Evolutionary conservation across 2,113 vertebrate genomes (phyloP), one percentile per base, ranked within the genome.

Genomic region (Synchiropus splendidus): DNA sequence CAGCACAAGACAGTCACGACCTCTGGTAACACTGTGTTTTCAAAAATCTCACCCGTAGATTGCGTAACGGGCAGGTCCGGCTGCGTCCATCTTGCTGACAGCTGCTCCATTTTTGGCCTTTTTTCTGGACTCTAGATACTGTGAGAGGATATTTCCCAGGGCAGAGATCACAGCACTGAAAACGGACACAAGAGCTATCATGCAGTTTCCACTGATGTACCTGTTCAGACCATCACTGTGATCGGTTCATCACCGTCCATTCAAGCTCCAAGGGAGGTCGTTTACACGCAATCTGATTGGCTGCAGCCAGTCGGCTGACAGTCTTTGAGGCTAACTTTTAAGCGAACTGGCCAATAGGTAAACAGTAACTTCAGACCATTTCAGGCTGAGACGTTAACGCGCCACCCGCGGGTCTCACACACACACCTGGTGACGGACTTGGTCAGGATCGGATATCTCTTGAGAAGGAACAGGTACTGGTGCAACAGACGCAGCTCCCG

Each of bases 91-190:
- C 32, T 58, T 73, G 48, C 36, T 67, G 35, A 33, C 41, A 1
- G 42, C 12, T 9, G 13, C 55, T 39, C 74, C 69, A 18, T 66
- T 62, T 61, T 64, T 77, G 39, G 55, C 66, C 46, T 78, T 87
- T 57, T 58, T 79, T 67, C 74, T 82, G 35, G 77, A 82, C 58
- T 87, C 84, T 54, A 90, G 64, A 40, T 59, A 21, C 68, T 92
- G 89, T 32, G 89, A 85, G 48, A 92, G 70, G 36, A 92, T 49
- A 70, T 91, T 94, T 42, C 88, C 90, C 42, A 91, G 67, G 16
- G 89, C 86, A 34, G 89, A 89, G 16, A 94, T 82, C 60, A 89
- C 56, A 12, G 80, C 87, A 77, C 91, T 94, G 77, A 18, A 66
- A 83, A 57, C 9, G 38, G 10, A 39, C 6, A 13, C 6, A 48